Percentiles rank a stretch among this genome's conserved stretches.
Conservation (phyloP, 2,888 invertebrate genomes). For the Tetropium fuscum region DNA sequence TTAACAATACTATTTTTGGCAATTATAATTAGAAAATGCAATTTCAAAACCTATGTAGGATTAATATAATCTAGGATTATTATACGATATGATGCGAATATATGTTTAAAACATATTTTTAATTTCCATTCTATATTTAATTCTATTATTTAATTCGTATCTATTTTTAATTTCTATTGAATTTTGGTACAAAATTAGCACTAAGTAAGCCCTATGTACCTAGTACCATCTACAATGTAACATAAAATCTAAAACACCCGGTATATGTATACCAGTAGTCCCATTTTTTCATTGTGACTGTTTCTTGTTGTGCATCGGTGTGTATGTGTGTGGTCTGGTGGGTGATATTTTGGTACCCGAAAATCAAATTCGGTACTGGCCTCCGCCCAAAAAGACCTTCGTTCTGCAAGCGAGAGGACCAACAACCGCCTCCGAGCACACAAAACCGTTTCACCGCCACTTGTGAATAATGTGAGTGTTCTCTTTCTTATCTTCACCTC, state of each 20-base stretch:
- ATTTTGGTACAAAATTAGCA: too few relatives aligned
- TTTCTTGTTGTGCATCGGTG: constrained; percentile 42
- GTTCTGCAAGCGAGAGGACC: constrained; percentile 63
- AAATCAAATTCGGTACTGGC: constrained; percentile 21
- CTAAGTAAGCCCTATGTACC: too few relatives aligned
- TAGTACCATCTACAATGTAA: too few relatives aligned
- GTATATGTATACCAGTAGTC: constrained; percentile 11
- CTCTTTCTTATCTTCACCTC: constrained; percentile 20
- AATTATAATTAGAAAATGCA: too few relatives aligned
- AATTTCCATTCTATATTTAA: too few relatives aligned
- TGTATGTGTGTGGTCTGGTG: constrained; percentile 44
- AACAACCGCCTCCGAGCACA: constrained; percentile 58
- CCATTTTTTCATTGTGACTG: constrained; percentile 30
- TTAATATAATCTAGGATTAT: too few relatives aligned
- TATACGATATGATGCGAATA: too few relatives aligned
- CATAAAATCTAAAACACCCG: constrained; percentile 3
- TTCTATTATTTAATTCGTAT: too few relatives aligned
- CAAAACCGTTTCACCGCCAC: constrained; percentile 61
- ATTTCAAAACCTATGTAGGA: too few relatives aligned
- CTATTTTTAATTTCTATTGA: too few relatives aligned
- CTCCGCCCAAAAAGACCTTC: constrained; percentile 52
- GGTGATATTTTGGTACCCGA: constrained; percentile 17
- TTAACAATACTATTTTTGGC: too few relatives aligned
- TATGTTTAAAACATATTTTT: too few relatives aligned
- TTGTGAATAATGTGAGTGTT: constrained; percentile 52